Evolutionary conservation across 2,113 vertebrate species (phyloP), one percentile per base, ranked within the genome.

Genomic region (Morone chrysops): DNA sequence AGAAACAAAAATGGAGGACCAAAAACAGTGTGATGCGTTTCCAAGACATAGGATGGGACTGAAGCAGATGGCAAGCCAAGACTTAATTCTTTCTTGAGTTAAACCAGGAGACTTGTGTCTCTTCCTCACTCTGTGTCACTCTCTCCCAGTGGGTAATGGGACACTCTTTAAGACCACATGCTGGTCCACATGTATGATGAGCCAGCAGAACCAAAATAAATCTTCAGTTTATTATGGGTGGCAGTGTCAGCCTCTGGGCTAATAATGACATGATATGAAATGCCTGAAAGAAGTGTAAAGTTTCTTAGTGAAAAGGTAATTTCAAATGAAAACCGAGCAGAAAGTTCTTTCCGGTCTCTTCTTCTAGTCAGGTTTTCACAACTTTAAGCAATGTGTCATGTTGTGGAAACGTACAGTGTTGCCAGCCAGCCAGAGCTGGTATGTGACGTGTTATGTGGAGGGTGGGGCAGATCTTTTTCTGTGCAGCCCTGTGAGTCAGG

Each of bases 381-480:
- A 54, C 65, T 74, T 68, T 14, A 22, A 22, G 12, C 41, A 1
- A 0, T 90, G 82, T 43, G 41, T 90, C 78, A 70, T 25, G 22
- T 16, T 25, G 8, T 86, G 69, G 78, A 84, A 87, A 83, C 38
- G 45, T 73, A 70, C 61, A 61, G 69, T 13, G 68, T 80, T 82
- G 73, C 69, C 69, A 68, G 20, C 41, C 56, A 71, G 40, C 22
- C 25, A 17, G 57, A 54, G 36, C 59, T 12, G 38, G 65, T 79
- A 66, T 73, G 70, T 92, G 83, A 86, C 70, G 65, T 79, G 63
- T 48, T 78, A 12, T 51, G 36, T 65, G 54, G 57, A 87, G 88
- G 89, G 91, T 73, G 84, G 56, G 85, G 87, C 78, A 18, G 53
- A 59, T 74, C 51, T 75, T 84, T 70, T 84, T 87, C 68, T 79